Conservation (phyloP, 2,888 invertebrate species). For the Scaptomyza tumidula region DNA sequence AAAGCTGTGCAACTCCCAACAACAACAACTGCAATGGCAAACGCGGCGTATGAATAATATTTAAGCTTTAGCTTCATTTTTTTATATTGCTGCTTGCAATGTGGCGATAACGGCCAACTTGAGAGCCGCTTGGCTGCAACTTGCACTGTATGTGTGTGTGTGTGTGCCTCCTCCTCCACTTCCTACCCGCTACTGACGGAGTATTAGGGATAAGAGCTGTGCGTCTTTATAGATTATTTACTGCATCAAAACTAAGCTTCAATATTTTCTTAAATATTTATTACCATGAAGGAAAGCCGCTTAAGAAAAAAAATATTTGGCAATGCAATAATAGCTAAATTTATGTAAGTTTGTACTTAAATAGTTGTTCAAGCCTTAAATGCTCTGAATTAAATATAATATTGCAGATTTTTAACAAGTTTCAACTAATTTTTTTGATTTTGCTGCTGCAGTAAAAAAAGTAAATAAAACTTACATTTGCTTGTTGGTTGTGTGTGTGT, state of each 20-base stretch:
- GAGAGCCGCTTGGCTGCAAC: slow-evolving; percentile 9
- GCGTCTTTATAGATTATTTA: slow-evolving; percentile 3
- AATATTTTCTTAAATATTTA: background rate
- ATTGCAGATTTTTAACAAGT: background rate
- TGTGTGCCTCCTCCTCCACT: background rate
- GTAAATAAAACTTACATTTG: background rate
- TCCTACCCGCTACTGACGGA: background rate
- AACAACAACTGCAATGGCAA: slow-evolving; percentile 32
- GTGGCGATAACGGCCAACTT: slow-evolving; percentile 37
- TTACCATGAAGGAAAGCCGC: background rate
- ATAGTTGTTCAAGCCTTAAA: background rate
- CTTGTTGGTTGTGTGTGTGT: background rate
- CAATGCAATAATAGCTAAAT: background rate
- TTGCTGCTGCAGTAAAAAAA: slow-evolving; percentile 19
- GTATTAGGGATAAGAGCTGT: background rate
- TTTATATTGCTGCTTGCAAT: slow-evolving; percentile 6
- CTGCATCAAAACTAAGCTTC: background rate
- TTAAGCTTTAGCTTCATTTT: slow-evolving; percentile 43
- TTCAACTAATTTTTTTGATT: background rate
- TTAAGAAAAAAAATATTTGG: background rate
- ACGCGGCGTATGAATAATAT: slow-evolving; percentile 75
- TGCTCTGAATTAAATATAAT: background rate
- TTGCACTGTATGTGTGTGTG: slow-evolving; percentile 7
- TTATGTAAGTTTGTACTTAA: background rate
- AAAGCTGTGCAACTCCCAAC: slow-evolving; percentile 57